A percentile compares a stretch with the other conserved stretches of the same genome.
Conservation (phyloP, 2,888 invertebrate species). For the Heteromurus nitidus region DNA sequence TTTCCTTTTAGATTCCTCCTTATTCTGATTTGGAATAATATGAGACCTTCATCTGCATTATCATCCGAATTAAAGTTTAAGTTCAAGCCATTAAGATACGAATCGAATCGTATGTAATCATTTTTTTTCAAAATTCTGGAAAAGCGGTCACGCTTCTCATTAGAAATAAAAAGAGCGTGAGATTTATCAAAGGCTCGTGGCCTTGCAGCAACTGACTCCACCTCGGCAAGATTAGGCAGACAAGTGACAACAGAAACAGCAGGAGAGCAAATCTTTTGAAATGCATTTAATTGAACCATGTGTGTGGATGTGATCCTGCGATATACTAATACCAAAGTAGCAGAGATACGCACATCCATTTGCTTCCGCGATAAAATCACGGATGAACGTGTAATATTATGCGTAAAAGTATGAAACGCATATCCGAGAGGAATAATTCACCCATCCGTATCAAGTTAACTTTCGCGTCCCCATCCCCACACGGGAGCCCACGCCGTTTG, state of each 20-base stretch:
- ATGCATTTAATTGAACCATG: conserved; percentile 64
- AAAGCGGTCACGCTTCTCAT: conserved; percentile 57
- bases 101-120: neutral
- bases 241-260: conserved; percentile 50
- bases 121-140: conserved; percentile 27
- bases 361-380: conserved; percentile 38
- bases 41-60: neutral
- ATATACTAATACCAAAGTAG: too few species aligned
- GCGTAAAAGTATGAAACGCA: conserved; percentile 45
- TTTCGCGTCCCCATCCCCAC: conserved; percentile 31
- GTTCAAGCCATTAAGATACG: neutral
- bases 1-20: too few species aligned
- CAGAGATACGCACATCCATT: neutral
- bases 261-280: conserved; percentile 58
- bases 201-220: neutral
- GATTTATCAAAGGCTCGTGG: conserved; percentile 37
- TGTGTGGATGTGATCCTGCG: conserved; percentile 21
- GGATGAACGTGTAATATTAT: conserved; percentile 55
- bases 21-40: too few species aligned
- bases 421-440: neutral
- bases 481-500: too few species aligned
- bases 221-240: conserved; percentile 34
- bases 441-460: conserved; percentile 50
- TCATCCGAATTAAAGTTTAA: neutral
- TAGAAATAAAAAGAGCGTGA: conserved; percentile 15